Base-by-base conservation (phyloP, 2,113 vertebrate genomes). In the Copsychus sechellarum region DNA sequence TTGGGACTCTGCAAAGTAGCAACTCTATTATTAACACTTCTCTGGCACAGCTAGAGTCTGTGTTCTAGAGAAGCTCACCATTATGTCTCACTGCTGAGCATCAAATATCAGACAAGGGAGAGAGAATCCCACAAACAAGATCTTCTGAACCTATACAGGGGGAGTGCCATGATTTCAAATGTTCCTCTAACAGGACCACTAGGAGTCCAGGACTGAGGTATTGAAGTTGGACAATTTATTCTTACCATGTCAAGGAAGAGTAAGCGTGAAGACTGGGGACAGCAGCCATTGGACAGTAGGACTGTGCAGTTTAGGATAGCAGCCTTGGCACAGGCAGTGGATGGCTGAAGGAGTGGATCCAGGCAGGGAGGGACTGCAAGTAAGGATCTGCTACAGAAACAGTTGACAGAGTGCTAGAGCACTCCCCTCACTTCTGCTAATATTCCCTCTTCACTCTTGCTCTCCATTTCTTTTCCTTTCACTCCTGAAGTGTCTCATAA, bases 401-500 rank as follows among this genome's bases (percentile, higher is more conserved):
- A 0, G 19, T 43, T 58, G 60, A 61, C 15, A 54, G 57, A 29
- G 70, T 72, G 8, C 73, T 72, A 54, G 62, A 88, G 40, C 42
- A 28, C 12, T 86, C 6, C 40, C 10, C 21, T 90, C 73, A 20
- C 65, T 90, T 79, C 45, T 61, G n/a, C 58, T 61, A 38, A 36
- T n/a, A 94, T 50, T 71, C 20, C 29, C 20, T 80, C 81, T 51
- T 84, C 20, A 6, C 34, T 67, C 40, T 51, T 1, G 0, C 69
- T 89, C 65, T 86, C 36, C 4, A 2, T 81, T 91, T 93, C 60
- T 84, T 94, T 86, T 56, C 58, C 29, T 73, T 91, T 84, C 28
- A 23, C 45, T 87, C 34, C 57, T 45, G 45, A 92, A 57, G 34
- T 3, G 1, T 36, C 61, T 87, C 36, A 17, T 57, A 50, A 72